These are phyloP conservation scores for Antheraea yamamai DNA, from an alignment of 2,888 invertebrate genomes.

Conservation along the genomic window DNA sequence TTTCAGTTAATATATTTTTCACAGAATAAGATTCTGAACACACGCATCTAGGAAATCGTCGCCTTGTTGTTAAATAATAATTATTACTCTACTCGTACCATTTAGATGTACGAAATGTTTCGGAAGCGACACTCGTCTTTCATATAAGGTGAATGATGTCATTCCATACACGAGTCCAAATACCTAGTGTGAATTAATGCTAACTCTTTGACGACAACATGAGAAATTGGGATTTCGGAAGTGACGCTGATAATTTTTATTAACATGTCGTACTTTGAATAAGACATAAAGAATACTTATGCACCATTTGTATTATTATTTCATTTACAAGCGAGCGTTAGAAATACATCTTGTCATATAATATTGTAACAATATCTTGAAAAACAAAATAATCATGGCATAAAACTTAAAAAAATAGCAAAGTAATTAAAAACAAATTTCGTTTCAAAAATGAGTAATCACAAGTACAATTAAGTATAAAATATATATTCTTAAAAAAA, in stretches of 20 bases:
- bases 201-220: conserved; percentile 12
- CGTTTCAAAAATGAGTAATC: too few relatives aligned
- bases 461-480: too few relatives aligned
- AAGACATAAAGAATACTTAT: not conserved
- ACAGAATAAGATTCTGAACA: not conserved
- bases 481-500: too few relatives aligned
- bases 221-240: conserved; percentile 23
- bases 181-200: conserved; percentile 30
- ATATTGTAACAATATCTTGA: too few relatives aligned
- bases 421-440: too few relatives aligned
- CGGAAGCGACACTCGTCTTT: conserved; percentile 5
- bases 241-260: conserved; percentile 13
- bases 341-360: too few relatives aligned
- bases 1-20: conserved; percentile 2
- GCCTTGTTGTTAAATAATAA: conserved; percentile 7
- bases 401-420: too few relatives aligned
- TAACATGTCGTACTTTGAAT: not conserved
- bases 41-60: not conserved
- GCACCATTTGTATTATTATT: too few relatives aligned
- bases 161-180: conserved; percentile 29
- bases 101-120: conserved; percentile 2
- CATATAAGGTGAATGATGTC: conserved; percentile 32
- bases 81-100: not conserved
- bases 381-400: too few relatives aligned
- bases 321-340: too few relatives aligned